Evolutionary conservation across 2,888 invertebrate species (phyloP).

Genomic region (Limnephilus lunatus): DNA sequence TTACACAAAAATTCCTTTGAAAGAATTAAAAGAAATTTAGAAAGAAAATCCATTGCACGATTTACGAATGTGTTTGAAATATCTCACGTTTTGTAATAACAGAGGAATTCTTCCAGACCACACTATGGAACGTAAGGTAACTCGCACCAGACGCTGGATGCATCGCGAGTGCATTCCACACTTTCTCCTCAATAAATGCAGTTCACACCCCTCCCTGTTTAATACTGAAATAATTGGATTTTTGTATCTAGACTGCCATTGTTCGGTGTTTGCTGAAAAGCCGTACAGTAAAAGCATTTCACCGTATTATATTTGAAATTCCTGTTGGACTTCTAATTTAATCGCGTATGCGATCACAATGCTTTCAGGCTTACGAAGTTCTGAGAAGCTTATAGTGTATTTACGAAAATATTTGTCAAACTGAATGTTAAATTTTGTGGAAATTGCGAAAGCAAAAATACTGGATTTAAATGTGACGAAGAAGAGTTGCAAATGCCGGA

Average conservation of each 20-base stretch:
- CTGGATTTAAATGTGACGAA: neutral
- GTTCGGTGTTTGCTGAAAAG: slow-evolving; percentile 19
- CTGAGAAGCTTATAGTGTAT: neutral
- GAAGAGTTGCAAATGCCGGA: neutral
- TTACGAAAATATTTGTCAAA: neutral
- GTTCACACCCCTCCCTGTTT: neutral
- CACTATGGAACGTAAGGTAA: neutral
- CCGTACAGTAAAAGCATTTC: slow-evolving; percentile 34
- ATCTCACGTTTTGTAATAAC: neutral
- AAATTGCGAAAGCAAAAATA: neutral
- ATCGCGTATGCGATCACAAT: slow-evolving; percentile 13
- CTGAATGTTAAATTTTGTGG: neutral
- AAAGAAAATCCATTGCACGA: neutral
- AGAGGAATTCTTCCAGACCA: neutral
- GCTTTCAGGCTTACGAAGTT: neutral
- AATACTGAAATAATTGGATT: slow-evolving; percentile 60
- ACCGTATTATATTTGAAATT: slow-evolving; percentile 26
- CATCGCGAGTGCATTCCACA: slow-evolving; percentile 15
- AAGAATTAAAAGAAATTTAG: neutral
- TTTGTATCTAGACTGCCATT: slow-evolving; percentile 51
- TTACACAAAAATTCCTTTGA: too few species aligned
- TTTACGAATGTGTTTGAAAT: neutral
- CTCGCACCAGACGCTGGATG: neutral
- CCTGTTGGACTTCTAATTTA: slow-evolving; percentile 37
- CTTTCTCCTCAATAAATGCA: slow-evolving; percentile 3